A percentile compares a stretch with the other conserved stretches of the same genome.
phyloP scores from a whole-genome alignment of 2,797 vertebrate genomes.

The Phrynocephalus guinanensis region DNA sequence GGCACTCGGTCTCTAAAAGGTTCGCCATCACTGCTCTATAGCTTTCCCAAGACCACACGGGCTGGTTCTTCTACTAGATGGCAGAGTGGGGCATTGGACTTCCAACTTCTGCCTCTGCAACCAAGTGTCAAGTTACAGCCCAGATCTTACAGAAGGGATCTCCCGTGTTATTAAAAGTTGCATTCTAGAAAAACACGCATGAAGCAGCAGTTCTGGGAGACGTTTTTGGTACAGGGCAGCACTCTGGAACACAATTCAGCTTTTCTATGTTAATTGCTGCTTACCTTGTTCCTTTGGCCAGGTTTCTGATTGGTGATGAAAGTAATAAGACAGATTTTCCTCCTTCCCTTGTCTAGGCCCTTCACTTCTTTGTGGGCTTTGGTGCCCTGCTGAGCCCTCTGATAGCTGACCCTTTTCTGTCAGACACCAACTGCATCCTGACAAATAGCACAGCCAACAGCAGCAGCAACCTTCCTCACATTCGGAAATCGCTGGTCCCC shows the following conservation, averaged over 20 bases:
- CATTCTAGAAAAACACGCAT: not conserved
- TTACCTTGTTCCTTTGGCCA: not conserved
- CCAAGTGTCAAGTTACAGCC: too few species aligned
- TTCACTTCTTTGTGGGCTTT: slow-evolving; percentile 95
- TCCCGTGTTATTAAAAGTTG: not conserved
- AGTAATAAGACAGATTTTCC: rapidly evolving
- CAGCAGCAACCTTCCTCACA: slow-evolving; percentile 79
- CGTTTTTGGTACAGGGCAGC: not conserved
- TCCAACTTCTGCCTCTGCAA: too few species aligned
- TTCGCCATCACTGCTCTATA: too few species aligned
- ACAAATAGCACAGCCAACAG: slow-evolving; percentile 80
- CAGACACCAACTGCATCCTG: slow-evolving; percentile 87
- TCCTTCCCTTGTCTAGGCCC: slow-evolving; percentile 77
- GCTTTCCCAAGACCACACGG: too few species aligned
- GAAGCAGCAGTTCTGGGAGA: not conserved
- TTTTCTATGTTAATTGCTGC: not conserved
- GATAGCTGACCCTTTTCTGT: slow-evolving; percentile 93
- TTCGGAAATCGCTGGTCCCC: slow-evolving; percentile 81
- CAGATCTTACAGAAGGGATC: too few species aligned
- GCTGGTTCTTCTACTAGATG: too few species aligned
- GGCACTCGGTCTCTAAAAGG: too few species aligned
- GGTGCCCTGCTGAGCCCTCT: slow-evolving; percentile 93
- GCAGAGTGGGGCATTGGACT: too few species aligned
- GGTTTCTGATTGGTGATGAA: not conserved
- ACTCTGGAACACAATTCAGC: not conserved